phyloP scores from a whole-genome alignment of 2,113 vertebrate genomes.

The Sinosuthora webbiana region DNA sequence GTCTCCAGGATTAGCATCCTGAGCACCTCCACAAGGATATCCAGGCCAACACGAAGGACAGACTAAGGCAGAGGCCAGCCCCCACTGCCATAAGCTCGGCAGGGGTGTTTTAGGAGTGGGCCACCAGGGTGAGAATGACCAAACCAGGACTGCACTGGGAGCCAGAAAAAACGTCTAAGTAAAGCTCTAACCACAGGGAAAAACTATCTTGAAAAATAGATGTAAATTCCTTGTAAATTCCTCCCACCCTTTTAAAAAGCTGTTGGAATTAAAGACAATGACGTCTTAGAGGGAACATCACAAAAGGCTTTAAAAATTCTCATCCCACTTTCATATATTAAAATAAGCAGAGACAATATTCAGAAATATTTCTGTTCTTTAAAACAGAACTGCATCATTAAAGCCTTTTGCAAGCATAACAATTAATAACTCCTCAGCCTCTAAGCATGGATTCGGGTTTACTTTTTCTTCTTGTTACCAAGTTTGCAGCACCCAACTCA shows the following conservation, averaged over 20 bases:
- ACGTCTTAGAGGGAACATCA: fast-evolving
- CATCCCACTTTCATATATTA: not conserved
- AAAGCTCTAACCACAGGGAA: not conserved
- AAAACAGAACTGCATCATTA: not conserved
- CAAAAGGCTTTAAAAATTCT: not conserved
- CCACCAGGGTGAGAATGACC: not conserved
- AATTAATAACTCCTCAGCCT: not conserved
- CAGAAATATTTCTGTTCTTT: not conserved
- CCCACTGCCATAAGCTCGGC: fast-evolving
- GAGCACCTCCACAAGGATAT: not conserved
- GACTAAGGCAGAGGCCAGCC: not conserved
- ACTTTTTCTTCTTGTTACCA: not conserved
- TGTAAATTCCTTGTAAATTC: not conserved
- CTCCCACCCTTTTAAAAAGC: not conserved
- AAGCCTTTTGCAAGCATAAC: not conserved
- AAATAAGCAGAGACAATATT: not conserved
- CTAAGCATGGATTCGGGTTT: not conserved
- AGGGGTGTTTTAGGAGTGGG: not conserved
- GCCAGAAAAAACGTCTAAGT: not conserved
- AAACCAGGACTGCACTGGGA: not conserved
- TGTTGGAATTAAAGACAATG: not conserved
- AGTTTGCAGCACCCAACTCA: not conserved
- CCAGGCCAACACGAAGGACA: not conserved
- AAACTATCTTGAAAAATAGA: not conserved
- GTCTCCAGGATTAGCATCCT: not conserved